These are phyloP conservation scores for Orientallactaga bullata DNA, from an alignment of 2,113 vertebrate genomes.

Conservation along the genomic window DNA sequence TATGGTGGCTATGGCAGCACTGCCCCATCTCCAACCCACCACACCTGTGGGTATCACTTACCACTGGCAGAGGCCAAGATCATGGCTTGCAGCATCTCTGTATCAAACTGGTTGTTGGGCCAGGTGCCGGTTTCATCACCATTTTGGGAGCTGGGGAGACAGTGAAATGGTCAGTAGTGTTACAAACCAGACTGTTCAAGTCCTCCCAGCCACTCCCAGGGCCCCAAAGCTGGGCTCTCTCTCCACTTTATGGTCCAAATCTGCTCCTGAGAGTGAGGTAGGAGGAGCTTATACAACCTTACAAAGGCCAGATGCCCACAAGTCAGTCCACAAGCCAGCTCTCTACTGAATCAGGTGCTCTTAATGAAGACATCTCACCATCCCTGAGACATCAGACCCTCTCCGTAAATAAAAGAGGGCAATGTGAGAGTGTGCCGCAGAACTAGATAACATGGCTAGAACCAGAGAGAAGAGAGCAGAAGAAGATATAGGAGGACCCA, in stretches of 20 bases:
- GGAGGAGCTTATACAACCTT: not conserved
- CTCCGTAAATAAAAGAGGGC: not conserved
- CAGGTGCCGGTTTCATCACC: slow-evolving; percentile 97
- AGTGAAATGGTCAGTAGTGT: slow-evolving; percentile 40
- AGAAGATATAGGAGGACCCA: not conserved
- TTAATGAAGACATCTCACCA: not conserved
- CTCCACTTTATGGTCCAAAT: not conserved
- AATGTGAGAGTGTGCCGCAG: not conserved
- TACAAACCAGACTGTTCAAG: not conserved
- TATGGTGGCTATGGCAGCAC: not conserved
- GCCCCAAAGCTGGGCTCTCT: not conserved
- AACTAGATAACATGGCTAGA: not conserved
- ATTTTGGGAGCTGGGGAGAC: slow-evolving; percentile 88
- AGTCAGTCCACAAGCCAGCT: not conserved
- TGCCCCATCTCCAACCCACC: not conserved
- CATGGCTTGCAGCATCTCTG: slow-evolving; percentile 98
- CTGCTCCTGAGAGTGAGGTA: not conserved
- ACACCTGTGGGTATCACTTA: slow-evolving; percentile 82
- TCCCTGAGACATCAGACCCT: not conserved
- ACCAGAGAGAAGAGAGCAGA: not conserved
- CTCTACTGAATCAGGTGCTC: not conserved
- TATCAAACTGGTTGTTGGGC: slow-evolving; percentile 98
- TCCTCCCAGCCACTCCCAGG: not conserved
- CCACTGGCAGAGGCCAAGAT: slow-evolving; percentile 97
- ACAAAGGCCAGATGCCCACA: not conserved